Evolutionary conservation across 2,797 vertebrate genomes (phyloP), one percentile per base, ranked within the genome.

Genomic region (Hippoglossus hippoglossus): DNA sequence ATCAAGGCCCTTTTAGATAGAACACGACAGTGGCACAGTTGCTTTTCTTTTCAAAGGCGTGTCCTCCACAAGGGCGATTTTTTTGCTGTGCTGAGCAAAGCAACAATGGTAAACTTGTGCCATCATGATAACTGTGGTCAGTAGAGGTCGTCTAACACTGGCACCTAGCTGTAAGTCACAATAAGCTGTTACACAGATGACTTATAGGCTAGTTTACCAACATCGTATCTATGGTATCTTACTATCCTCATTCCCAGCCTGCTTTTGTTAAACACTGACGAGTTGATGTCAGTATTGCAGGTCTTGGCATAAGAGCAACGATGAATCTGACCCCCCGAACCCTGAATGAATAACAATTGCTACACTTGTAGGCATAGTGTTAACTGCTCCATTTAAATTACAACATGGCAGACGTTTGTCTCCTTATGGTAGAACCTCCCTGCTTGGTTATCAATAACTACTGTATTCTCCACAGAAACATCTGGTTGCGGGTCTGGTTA

Each of bases 381-480:
- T 55, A 51, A 54, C 2, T 39, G 10, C 12, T 36, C 16, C 13
- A 36, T n/a, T 19, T 51, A 26, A 58, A 46, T n/a, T 46, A 6
- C 28, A 75, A 24, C 53, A 54, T 19, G 13, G 18, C n/a, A 15
- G 25, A 71, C 26, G 15, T 50, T 13, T 53, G 4, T 28, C n/a
- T 63, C 50, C 24, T 31, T 13, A 10, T 19, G 31, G 24, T 44
- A 15, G 39, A 34, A 47, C 56, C 18, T 47, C 5, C 31, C 55
- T 22, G 31, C 12, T 52, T 26, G 15, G n/a, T 39, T 67, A 22
- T 12, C 53, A 53, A n/a, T 51, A 63, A 22, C 22, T 34, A 31
- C 36, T 41, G 24, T 26, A 51, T 56, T 57, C 31, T 46, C 26
- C 50, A 57, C 9, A 47, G 41, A 60, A 73, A 76, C 55, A 54